phyloP scores from a whole-genome alignment of 2,888 invertebrate species.

The Dromius quadrimaculatus region DNA sequence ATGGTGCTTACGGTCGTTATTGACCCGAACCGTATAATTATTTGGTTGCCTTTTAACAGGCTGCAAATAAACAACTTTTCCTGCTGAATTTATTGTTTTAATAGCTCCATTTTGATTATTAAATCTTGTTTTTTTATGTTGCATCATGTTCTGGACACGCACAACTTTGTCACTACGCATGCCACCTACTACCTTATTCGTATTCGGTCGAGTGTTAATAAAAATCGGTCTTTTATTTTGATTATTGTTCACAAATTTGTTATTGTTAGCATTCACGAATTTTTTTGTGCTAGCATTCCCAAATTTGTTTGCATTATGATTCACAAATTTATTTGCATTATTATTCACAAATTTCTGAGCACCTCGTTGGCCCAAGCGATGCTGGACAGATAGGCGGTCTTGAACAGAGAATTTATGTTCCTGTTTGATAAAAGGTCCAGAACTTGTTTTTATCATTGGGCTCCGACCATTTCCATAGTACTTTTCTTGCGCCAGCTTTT shows the following conservation, averaged over 20 bases:
- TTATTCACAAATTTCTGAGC: not conserved
- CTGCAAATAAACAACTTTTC: conserved; percentile 31
- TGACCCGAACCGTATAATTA: conserved; percentile 41
- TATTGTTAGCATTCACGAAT: too few species aligned
- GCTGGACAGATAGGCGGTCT: conserved; percentile 35
- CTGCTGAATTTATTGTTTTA: conserved; percentile 28
- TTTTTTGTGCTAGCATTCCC: too few species aligned
- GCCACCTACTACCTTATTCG: not conserved
- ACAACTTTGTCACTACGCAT: conserved; percentile 39
- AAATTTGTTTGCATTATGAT: not conserved
- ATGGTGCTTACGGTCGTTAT: conserved; percentile 37
- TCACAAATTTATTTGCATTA: too few species aligned
- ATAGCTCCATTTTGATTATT: conserved; percentile 7
- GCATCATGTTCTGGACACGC: conserved; percentile 26
- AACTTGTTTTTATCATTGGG: conserved; percentile 27
- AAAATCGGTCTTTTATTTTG: conserved; percentile 19
- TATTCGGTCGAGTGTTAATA: conserved; percentile 14
- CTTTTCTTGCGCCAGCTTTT: conserved; percentile 29
- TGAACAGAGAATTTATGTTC: not conserved
- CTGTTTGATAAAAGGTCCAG: conserved; percentile 36
- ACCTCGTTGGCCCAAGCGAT: conserved; percentile 26
- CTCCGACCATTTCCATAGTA: conserved; percentile 38
- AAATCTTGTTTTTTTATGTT: conserved; percentile 10
- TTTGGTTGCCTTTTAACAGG: conserved; percentile 9
- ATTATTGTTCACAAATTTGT: not conserved